phyloP scores from a whole-genome alignment of 2,797 vertebrate genomes.

The Psittacula echo region DNA sequence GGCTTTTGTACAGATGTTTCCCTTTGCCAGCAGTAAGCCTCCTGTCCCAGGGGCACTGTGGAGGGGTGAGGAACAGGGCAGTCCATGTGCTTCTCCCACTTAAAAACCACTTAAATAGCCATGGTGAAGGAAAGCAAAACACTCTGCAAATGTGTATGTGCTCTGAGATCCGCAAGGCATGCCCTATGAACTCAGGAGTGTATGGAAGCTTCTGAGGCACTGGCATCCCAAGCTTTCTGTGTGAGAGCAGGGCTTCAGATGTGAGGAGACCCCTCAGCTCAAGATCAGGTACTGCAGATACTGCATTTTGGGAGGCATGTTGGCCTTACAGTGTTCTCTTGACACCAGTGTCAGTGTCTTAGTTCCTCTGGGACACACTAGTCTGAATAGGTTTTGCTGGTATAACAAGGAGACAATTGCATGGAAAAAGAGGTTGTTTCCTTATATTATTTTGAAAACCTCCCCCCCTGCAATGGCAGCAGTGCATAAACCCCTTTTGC shows the following conservation, averaged over 20 bases:
- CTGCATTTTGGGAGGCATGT: not conserved
- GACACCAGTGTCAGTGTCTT: not conserved
- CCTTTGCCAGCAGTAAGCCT: not conserved
- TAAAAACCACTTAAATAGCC: not conserved
- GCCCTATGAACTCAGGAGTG: not conserved
- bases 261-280: not conserved
- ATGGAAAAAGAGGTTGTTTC: not conserved
- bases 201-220: not conserved
- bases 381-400: not conserved
- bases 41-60: not conserved
- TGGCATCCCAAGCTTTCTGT: not conserved
- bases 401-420: not conserved
- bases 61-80: not conserved
- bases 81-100: not conserved
- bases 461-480: not conserved
- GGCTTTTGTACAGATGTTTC: not conserved
- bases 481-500: not conserved
- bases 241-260: not conserved
- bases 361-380: not conserved
- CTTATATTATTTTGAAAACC: not conserved
- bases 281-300: not conserved
- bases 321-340: not conserved
- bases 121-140: not conserved
- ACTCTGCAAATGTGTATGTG: not conserved
- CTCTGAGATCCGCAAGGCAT: accelerated